Percentiles rank a stretch among this genome's conserved stretches.
Evolutionary conservation across 2,797 vertebrate species (phyloP).

Genomic region (Gymnoscopelus microlampas): DNA sequence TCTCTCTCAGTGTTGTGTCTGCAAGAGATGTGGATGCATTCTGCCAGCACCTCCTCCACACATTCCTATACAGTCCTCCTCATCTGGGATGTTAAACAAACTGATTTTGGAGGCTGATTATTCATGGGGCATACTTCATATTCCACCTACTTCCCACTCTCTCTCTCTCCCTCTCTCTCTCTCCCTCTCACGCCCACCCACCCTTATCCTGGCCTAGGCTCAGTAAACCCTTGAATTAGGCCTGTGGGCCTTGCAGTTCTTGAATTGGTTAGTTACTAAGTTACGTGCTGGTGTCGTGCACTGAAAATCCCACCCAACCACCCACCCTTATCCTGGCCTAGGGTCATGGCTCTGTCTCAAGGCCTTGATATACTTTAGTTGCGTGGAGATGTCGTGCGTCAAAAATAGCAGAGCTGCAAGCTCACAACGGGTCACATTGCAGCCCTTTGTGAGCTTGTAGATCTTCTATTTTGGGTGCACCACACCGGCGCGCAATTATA

Average conservation of each 20-base stretch:
- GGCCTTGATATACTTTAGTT: background rate
- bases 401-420: no score
- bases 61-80: slow-evolving; percentile 68
- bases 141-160: slow-evolving; percentile 49
- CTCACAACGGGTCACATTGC: no score
- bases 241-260: slow-evolving; percentile 46
- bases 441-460: no score
- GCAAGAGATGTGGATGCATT: slow-evolving; percentile 66
- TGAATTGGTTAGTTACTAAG: background rate
- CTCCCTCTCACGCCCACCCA: slow-evolving; percentile 29
- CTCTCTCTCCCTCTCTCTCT: slow-evolving; percentile 14
- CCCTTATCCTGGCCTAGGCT: slow-evolving; percentile 52
- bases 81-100: slow-evolving; percentile 70
- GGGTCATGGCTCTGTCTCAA: slow-evolving; percentile 42
- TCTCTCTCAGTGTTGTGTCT: slow-evolving; percentile 66
- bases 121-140: slow-evolving; percentile 64
- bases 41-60: slow-evolving; percentile 61
- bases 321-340: no score
- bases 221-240: slow-evolving; percentile 14
- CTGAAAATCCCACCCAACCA: no score
- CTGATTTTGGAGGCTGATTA: slow-evolving; percentile 72
- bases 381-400: no score
- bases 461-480: no score
- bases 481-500: no score
- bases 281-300: no score